phyloP scores from a whole-genome alignment of 2,888 invertebrate genomes.

The Bugulina stolonifera region DNA sequence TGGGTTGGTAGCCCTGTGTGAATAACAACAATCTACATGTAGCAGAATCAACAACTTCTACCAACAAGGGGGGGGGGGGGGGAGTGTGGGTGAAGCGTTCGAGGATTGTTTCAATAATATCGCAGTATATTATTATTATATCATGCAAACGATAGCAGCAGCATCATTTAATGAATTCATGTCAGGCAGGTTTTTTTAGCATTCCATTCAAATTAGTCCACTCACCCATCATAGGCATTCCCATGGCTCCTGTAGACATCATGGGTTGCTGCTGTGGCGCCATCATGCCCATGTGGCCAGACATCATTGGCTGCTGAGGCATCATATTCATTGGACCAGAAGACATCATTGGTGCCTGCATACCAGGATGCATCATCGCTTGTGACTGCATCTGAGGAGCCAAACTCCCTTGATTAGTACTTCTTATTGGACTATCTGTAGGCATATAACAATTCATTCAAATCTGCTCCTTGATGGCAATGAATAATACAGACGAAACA shows the following conservation, averaged over 20 bases:
- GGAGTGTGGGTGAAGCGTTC: no score
- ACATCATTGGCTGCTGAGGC: slow-evolving; percentile 28
- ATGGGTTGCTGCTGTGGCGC: slow-evolving; percentile 26
- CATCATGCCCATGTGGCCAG: slow-evolving; percentile 29
- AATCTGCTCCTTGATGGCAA: no score
- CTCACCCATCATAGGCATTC: background rate
- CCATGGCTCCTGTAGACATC: background rate
- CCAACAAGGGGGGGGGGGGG: no score
- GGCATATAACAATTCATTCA: background rate
- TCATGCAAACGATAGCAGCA: background rate
- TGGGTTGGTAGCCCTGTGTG: background rate
- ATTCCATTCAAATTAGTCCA: no score
- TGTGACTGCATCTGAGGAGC: background rate
- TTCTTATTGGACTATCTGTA: background rate
- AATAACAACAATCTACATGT: no score
- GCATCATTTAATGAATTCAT: no score
- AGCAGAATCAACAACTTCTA: no score
- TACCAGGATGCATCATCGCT: background rate
- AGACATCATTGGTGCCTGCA: background rate
- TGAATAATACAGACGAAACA: no score
- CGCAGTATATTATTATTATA: background rate
- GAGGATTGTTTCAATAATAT: background rate
- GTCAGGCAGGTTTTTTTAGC: no score
- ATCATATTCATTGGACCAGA: background rate
- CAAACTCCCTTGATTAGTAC: background rate